Conservation (phyloP, 2,797 vertebrate genomes). For the Bradypus variegatus region DNA sequence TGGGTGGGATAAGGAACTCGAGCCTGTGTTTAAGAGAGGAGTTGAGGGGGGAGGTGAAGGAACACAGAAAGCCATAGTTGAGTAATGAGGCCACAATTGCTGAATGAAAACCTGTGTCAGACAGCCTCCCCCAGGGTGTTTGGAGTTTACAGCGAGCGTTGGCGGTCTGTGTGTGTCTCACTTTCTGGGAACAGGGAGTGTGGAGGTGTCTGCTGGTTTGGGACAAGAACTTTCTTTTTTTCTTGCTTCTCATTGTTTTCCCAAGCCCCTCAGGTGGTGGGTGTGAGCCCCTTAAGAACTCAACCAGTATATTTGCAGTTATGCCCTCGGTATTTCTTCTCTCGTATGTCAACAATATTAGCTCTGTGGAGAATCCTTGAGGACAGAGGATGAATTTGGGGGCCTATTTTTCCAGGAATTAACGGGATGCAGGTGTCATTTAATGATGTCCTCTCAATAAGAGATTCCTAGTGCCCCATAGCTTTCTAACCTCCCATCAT, state of each 20-base stretch:
- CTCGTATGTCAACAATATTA: background rate
- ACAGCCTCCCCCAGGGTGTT: constrained; percentile 31
- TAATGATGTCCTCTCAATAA: background rate
- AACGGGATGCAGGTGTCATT: background rate
- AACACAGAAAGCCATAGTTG: constrained; percentile 27
- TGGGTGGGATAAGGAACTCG: background rate
- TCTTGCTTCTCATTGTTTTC: constrained; percentile 21
- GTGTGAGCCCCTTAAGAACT: constrained; percentile 7
- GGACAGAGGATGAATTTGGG: constrained; percentile 16
- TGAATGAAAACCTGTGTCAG: constrained; percentile 46
- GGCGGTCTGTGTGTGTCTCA: constrained; percentile 38
- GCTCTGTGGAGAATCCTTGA: constrained; percentile 14
- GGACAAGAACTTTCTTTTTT: constrained; percentile 45
- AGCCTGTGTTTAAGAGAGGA: constrained; percentile 26
- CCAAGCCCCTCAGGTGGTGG: background rate
- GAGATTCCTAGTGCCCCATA: background rate
- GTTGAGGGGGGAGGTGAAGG: constrained; percentile 23
- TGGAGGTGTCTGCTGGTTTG: constrained; percentile 44
- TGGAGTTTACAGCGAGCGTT: constrained; percentile 37
- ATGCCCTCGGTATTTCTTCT: background rate
- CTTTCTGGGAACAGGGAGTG: constrained; percentile 35
- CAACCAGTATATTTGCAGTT: background rate
- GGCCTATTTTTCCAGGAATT: background rate
- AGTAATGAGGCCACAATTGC: constrained; percentile 25
- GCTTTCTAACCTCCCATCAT: background rate